Evolutionary conservation across 2,888 invertebrate species (phyloP), one percentile per base, ranked within the genome.

Genomic region (Tachina grossa): DNA sequence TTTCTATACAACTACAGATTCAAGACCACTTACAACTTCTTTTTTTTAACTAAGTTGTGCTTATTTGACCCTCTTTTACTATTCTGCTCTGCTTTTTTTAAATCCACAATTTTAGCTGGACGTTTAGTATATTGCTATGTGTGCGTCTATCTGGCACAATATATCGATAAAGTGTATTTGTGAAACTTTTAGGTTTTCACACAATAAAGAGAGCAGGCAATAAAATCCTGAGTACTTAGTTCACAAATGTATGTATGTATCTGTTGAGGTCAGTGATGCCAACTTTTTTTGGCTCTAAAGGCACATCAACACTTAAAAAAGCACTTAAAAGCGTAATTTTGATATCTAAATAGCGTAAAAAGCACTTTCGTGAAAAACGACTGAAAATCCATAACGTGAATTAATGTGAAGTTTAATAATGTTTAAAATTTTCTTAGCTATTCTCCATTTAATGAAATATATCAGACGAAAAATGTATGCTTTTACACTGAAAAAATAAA

Each of bases 21-120:
- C 61, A 66, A 83, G 76, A 83, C 65, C 83, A 79, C 83, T 85
- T 85, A 76, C 61, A 83, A 85, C 76, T 85, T 85, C n/a, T n/a
- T 72, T 59, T 55, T 10, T 66, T 16, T 1, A 76, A 85, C 79
- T 83, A 85, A 83, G 57, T 85, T 83, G 61, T 80, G 72, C 72
- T 83, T 80, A 80, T 79, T 78, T 85, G 85, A 85, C 79, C 77
- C 79, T 79, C 79, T 76, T 76, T 79, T 79, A 51, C 51, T 49
- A 22, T 57, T 83, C 47, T 69, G 51, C 31, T 72, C 43, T 66
- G 22, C n/a, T 68, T 11, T 10, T 31, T 4, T 61, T 9, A 19
- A 79, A n/a, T 63, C 53, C 51, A n/a, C 55, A 63, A 66, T 16
- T 59, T 51, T 43, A 63, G 66, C 13, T 65, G 49, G 31, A 3